Conservation (phyloP, 2,888 invertebrate species). For the Oscheius myriophilus region DNA sequence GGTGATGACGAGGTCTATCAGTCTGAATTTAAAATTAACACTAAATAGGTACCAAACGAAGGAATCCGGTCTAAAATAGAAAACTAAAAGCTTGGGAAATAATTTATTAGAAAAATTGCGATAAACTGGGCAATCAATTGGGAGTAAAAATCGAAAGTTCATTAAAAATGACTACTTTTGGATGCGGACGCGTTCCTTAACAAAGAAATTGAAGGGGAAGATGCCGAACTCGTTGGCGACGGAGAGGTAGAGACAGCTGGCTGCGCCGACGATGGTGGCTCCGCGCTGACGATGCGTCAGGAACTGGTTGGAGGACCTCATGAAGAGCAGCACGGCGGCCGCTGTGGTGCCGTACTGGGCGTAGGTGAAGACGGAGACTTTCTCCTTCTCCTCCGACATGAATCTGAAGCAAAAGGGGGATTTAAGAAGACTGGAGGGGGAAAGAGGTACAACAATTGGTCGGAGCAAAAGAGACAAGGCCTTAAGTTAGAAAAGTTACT, state of each 20-base stretch:
- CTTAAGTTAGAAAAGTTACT: too few species aligned
- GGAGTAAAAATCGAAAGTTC: too few species aligned
- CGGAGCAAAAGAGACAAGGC: too few species aligned
- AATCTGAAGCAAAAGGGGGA: neutral
- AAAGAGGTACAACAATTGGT: too few species aligned
- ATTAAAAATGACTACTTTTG: constrained; percentile 3
- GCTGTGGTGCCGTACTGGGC: constrained; percentile 28
- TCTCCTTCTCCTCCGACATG: constrained; percentile 6
- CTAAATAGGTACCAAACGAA: too few species aligned
- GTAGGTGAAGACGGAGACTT: constrained; percentile 23
- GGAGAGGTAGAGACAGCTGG: constrained; percentile 27
- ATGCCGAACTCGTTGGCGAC: constrained; percentile 35
- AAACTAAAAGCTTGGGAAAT: too few species aligned
- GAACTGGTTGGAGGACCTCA: constrained; percentile 29
- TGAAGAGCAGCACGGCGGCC: constrained; percentile 20
- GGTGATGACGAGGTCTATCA: too few species aligned
- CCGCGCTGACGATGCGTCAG: constrained; percentile 28
- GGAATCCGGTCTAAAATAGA: too few species aligned
- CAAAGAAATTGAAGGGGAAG: constrained; percentile 36
- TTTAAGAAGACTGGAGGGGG: too few species aligned
- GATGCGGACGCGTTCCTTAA: constrained; percentile 23
- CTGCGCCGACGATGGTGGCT: constrained; percentile 20
- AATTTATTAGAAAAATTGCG: too few species aligned
- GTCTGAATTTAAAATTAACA: too few species aligned
- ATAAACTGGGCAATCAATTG: too few species aligned